These are phyloP conservation scores for Sterna hirundo DNA, from an alignment of 2,113 vertebrate species.

Conservation along the genomic window DNA sequence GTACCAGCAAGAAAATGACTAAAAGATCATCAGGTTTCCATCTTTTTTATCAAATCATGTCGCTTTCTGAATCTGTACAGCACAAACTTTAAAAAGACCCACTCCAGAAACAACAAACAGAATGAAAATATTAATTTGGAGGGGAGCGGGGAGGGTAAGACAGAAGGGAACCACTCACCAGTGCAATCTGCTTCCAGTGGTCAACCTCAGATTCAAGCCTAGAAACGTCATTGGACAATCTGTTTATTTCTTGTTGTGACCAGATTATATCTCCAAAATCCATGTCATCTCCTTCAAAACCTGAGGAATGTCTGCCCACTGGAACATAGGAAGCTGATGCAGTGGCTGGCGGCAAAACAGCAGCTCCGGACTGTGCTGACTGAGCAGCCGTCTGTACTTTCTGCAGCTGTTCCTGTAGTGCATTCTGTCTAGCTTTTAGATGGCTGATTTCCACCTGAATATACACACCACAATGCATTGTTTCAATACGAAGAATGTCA, in stretches of 20 bases:
- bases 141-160: background rate
- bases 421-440: conserved; percentile 91
- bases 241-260: conserved; percentile 97
- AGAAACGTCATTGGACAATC: conserved; percentile 87
- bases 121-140: background rate
- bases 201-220: conserved; percentile 86
- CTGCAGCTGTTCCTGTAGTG: conserved; percentile 89
- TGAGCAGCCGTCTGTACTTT: conserved; percentile 82
- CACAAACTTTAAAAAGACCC: background rate
- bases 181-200: conserved; percentile 90
- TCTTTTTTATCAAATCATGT: background rate
- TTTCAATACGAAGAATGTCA: background rate
- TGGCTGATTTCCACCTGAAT: conserved; percentile 93
- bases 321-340: conserved; percentile 72
- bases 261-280: conserved; percentile 93
- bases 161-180: conserved; percentile 72
- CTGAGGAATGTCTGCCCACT: conserved; percentile 69
- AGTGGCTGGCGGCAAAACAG: conserved; percentile 64
- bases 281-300: conserved; percentile 89
- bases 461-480: background rate
- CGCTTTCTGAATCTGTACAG: background rate
- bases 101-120: background rate
- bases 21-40: background rate
- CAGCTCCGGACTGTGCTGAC: conserved; percentile 42
- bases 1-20: background rate